A percentile compares a stretch with the other conserved stretches of the same genome.
phyloP scores from a whole-genome alignment of 2,797 vertebrate genomes.

The Botia kubotai region DNA sequence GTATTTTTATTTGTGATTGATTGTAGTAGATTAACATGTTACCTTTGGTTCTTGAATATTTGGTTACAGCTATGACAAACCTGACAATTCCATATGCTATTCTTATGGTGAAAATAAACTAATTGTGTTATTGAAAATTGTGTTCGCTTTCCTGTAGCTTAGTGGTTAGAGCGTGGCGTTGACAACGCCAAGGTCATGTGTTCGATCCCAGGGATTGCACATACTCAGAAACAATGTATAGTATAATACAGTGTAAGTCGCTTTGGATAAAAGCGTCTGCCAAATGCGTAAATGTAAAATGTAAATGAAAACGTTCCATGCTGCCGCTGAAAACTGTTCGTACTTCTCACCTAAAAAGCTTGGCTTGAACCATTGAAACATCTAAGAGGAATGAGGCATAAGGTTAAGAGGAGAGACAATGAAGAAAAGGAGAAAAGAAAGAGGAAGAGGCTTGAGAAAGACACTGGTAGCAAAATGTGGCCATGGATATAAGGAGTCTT shows the following conservation, averaged over 20 bases:
- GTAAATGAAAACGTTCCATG: not conserved
- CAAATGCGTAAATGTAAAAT: too few relatives aligned
- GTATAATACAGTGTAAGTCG: too few relatives aligned
- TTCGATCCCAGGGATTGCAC: too few relatives aligned
- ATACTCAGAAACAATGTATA: too few relatives aligned
- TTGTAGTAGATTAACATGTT: not conserved
- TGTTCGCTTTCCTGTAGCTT: too few relatives aligned
- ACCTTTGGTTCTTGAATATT: not conserved
- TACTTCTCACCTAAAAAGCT: not conserved
- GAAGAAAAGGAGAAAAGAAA: conserved; percentile 65
- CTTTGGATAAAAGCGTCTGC: too few relatives aligned
- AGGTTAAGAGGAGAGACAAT: conserved; percentile 56
- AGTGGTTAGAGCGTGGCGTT: too few relatives aligned
- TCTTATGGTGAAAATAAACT: not conserved
- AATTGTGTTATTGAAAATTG: not conserved
- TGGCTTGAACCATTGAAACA: conserved; percentile 39
- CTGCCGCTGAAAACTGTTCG: not conserved
- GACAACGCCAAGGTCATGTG: too few relatives aligned
- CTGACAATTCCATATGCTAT: not conserved
- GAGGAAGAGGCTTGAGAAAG: conserved; percentile 64
- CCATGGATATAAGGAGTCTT: conserved; percentile 53
- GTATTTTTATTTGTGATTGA: not conserved
- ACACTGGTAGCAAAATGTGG: conserved; percentile 65
- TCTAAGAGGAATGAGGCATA: conserved; percentile 47
- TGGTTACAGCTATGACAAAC: not conserved